Evolutionary conservation across 2,888 invertebrate genomes (phyloP), one percentile per base, ranked within the genome.

Genomic region (Oegoconia quadripuncta): DNA sequence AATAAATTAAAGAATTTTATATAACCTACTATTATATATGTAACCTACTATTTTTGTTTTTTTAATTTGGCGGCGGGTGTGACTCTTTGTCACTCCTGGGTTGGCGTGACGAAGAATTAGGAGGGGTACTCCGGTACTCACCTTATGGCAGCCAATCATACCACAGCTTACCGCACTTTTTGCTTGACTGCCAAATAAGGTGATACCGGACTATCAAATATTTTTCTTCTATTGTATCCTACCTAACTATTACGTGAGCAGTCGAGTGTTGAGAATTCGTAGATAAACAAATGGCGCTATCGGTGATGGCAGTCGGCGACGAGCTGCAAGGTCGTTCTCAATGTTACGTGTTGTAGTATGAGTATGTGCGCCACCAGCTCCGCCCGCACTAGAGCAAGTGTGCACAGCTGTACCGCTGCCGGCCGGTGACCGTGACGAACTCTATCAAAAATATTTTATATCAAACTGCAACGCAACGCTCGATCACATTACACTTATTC

Each of bases 271-370:
- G 39, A 26, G 34, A 34, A 37, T 42, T 37, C 28, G 31, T 34
- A 31, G 34, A 35, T 46, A 52, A 50, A 54, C 52, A 49, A 59
- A 57, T 64, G 36, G 56, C 48, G 55, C 48, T 64, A 65, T 54
- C 49, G 63, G 48, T 50, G 52, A 61, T 54, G 46, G 56, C 50
- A 61, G 62, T 51, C 65, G 63, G 66, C 72, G 78, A 72, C 72
- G 61, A 59, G 64, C 73, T 43, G 59, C 80, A 81, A 86, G 81
- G 83, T 78, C 82, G 74, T 58, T 63, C 52, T 74, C 75, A 78
- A 79, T 81, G 80, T 70, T 74, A 75, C 70, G 61, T 57, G 58
- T 55, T 22, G 20, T 33, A n/a, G 31, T 28, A 22, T 23, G n/a
- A 32, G 29, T 30, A 14, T 12, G 57, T 60, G 61, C 50, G 13